phyloP scores from a whole-genome alignment of 2,113 vertebrate species.

The Corythaixoides concolor region DNA sequence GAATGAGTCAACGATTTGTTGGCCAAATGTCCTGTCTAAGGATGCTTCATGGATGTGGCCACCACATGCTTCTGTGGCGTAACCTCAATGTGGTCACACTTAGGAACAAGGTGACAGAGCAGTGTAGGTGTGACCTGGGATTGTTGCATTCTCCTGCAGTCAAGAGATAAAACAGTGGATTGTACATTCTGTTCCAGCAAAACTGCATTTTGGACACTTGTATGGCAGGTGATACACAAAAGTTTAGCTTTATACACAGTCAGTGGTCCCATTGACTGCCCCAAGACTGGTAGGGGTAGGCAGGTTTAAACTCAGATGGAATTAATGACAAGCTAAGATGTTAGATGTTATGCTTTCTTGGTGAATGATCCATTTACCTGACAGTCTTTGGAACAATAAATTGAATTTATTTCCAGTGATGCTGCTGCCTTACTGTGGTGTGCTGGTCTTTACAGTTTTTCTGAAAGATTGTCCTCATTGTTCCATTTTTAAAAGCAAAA shows the following conservation, averaged over 20 bases:
- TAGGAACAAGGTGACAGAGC: background rate
- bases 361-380: background rate
- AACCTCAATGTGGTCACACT: fast-evolving
- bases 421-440: background rate
- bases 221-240: background rate
- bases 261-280: background rate
- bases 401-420: background rate
- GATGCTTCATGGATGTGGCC: background rate
- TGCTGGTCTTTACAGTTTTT: background rate
- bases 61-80: background rate
- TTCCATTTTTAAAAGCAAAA: background rate
- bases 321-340: background rate
- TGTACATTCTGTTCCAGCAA: background rate
- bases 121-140: no score
- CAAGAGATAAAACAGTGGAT: background rate
- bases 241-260: background rate
- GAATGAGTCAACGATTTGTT: no score
- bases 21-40: background rate
- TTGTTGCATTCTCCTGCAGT: background rate
- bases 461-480: background rate
- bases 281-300: background rate
- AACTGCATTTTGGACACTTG: background rate
- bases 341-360: background rate
- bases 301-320: background rate
- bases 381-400: background rate